These are phyloP conservation scores for Hypanus sabinus DNA, from an alignment of 2,113 vertebrate genomes.

Conservation along the genomic window DNA sequence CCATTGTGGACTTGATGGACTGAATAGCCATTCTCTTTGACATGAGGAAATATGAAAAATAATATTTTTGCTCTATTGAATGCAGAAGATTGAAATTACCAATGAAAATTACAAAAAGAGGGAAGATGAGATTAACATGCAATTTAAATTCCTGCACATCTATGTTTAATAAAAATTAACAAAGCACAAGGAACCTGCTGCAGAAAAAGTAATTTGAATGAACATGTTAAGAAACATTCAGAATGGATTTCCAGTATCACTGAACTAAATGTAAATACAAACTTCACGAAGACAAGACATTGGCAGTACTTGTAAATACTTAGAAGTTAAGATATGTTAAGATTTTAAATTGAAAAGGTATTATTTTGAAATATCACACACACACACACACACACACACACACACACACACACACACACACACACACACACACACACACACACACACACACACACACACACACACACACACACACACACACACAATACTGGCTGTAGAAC, in stretches of 20 bases:
- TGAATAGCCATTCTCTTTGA: too few species aligned
- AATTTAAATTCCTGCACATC: background rate
- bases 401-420: background rate
- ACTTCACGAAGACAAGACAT: background rate
- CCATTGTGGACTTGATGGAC: too few species aligned
- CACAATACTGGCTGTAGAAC: background rate
- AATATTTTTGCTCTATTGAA: background rate
- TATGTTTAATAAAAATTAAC: background rate
- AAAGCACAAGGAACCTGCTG: background rate
- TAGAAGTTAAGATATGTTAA: background rate
- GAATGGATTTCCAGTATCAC: background rate
- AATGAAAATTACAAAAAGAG: background rate
- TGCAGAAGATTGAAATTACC: background rate
- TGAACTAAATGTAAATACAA: background rate
- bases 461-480: background rate
- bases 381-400: background rate
- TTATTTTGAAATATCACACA: slow-evolving; percentile 20
- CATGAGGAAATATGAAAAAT: too few species aligned
- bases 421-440: background rate
- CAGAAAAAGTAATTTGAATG: background rate
- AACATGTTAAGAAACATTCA: background rate
- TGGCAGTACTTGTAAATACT: background rate
- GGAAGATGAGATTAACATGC: background rate
- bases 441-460: background rate
- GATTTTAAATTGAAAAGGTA: background rate